Conservation (phyloP, 2,113 vertebrate genomes). For the Columbina picui region DNA sequence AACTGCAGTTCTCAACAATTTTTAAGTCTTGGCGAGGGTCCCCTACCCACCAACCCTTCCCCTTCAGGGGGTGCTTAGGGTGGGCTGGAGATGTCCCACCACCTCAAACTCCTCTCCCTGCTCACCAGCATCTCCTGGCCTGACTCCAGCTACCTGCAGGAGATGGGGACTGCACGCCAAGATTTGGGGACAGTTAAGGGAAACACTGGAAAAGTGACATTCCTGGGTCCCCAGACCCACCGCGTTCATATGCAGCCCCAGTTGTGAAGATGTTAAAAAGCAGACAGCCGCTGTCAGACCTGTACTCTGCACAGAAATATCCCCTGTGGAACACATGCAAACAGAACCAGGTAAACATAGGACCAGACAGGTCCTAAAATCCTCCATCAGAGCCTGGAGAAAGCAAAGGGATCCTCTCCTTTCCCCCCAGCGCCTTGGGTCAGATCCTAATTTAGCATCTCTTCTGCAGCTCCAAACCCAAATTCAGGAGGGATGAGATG, state of each 20-base stretch:
- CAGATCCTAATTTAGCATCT: background rate
- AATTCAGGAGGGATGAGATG: background rate
- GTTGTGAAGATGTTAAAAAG: background rate
- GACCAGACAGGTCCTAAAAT: background rate
- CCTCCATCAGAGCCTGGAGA: background rate
- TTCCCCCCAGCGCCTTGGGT: background rate
- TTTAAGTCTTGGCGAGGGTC: too few species aligned
- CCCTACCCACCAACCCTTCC: background rate
- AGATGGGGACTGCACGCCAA: background rate
- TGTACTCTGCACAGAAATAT: background rate
- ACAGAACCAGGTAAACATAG: background rate
- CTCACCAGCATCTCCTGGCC: background rate
- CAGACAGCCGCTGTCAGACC: background rate
- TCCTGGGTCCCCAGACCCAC: background rate
- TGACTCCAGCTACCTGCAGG: background rate
- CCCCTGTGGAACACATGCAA: background rate
- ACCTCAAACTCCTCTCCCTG: background rate
- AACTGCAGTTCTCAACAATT: background rate
- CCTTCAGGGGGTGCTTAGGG: fast-evolving
- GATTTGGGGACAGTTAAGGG: background rate
- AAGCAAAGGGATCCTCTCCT: background rate
- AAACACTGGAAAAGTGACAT: background rate
- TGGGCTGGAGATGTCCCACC: background rate
- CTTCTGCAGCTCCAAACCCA: background rate
- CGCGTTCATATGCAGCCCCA: fast-evolving